phyloP scores from a whole-genome alignment of 2,797 vertebrate genomes.

The Cygnus olor region DNA sequence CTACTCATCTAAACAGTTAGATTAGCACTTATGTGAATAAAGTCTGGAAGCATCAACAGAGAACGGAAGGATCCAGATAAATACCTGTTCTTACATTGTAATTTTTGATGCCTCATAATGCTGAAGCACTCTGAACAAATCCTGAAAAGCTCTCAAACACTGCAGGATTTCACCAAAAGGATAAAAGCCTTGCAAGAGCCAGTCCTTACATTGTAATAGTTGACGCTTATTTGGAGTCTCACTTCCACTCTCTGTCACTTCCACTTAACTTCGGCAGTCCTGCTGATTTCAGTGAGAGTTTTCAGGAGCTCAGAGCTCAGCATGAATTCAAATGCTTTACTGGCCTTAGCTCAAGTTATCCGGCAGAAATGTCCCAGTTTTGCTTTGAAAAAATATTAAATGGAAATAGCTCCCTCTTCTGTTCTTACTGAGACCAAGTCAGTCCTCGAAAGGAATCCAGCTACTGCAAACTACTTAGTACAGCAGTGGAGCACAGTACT shows the following conservation, averaged over 20 bases:
- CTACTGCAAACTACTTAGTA: neutral
- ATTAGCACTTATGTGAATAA: neutral
- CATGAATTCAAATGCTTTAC: neutral
- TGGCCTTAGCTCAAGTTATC: neutral
- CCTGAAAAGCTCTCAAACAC: neutral
- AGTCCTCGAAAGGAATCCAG: neutral
- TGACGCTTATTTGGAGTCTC: neutral
- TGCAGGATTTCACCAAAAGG: neutral
- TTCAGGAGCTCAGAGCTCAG: neutral
- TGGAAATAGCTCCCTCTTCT: slow-evolving; percentile 54
- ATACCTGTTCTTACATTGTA: rapidly evolving
- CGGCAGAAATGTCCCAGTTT: rapidly evolving
- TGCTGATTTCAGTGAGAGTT: neutral
- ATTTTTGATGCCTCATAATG: neutral
- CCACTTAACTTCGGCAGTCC: neutral
- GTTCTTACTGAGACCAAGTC: neutral
- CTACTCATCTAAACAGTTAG: neutral
- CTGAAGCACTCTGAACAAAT: neutral
- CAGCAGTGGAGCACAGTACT: neutral
- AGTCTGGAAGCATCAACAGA: neutral
- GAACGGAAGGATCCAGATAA: neutral
- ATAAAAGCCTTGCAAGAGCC: neutral
- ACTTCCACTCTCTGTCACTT: neutral
- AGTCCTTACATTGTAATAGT: neutral
- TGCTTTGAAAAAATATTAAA: neutral